Conservation (phyloP, 2,888 invertebrate species). For the Catocala sponsa region DNA sequence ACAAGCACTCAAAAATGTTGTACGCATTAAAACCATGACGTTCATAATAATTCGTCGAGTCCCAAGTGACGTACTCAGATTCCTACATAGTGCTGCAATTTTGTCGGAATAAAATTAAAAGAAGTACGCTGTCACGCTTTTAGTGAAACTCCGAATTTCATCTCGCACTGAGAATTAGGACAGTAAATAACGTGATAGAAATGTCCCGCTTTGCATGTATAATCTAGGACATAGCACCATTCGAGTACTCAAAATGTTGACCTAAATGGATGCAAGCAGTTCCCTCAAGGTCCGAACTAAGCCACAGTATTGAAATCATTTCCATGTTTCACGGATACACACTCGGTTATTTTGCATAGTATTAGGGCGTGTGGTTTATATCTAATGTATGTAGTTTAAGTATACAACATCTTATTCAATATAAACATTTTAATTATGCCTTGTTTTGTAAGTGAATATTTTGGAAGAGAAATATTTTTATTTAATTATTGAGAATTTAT, state of each 20-base stretch:
- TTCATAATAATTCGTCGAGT: neutral
- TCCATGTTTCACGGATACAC: neutral
- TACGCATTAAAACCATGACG: slow-evolving; percentile 3
- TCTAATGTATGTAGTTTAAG: neutral
- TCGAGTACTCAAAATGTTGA: slow-evolving; percentile 1
- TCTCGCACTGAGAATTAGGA: slow-evolving; percentile 5
- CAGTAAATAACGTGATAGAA: slow-evolving; percentile 4
- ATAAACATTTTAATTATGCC: no score
- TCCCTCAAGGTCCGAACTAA: neutral
- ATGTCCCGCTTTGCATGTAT: slow-evolving; percentile 5
- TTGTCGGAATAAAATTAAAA: slow-evolving; percentile 6
- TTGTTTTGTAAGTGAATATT: no score
- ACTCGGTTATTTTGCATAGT: neutral
- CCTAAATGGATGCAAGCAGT: neutral
- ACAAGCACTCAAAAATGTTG: no score
- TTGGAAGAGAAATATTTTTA: no score
- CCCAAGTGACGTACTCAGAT: neutral
- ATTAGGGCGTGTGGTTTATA: neutral
- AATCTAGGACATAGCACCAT: neutral
- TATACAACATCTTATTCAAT: no score
- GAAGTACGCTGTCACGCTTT: neutral
- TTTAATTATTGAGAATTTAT: no score
- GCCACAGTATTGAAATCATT: neutral
- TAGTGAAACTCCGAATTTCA: neutral
- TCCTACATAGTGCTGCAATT: neutral